These are phyloP conservation scores for Lamprotornis superbus DNA, from an alignment of 2,113 vertebrate genomes.

Conservation along the genomic window DNA sequence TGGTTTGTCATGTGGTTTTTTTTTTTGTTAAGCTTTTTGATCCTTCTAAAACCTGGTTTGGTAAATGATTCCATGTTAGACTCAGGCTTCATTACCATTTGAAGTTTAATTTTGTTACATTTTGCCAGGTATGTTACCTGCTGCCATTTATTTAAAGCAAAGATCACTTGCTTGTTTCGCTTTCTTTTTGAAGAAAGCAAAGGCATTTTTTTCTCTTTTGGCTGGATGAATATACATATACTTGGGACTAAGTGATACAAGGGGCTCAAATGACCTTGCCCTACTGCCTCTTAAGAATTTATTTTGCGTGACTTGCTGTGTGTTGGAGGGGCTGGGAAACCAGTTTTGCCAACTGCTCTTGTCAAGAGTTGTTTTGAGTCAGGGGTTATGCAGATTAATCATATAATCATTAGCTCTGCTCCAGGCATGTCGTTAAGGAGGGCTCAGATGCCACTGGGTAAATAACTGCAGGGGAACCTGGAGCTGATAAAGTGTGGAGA, in stretches of 20 bases:
- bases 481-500: not conserved
- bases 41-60: not conserved
- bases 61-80: not conserved
- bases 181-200: not conserved
- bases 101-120: not conserved
- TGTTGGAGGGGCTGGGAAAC: not conserved
- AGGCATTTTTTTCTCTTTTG: not conserved
- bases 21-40: not conserved
- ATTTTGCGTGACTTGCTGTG: not conserved
- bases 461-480: not conserved
- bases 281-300: not conserved
- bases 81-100: not conserved
- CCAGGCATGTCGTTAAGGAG: not conserved
- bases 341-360: not conserved
- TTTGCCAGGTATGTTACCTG: not conserved
- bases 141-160: not conserved
- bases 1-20: not conserved
- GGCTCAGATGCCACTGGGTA: not conserved
- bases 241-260: not conserved
- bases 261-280: not conserved
- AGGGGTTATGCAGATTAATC: not conserved
- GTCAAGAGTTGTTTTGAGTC: not conserved
- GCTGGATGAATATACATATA: not conserved
- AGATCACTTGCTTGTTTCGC: not conserved
- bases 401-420: constrained; percentile 1